A percentile compares a stretch with the other conserved stretches of the same genome.
Conservation (phyloP, 2,888 invertebrate species). For the Megaustenia siamemsis region DNA sequence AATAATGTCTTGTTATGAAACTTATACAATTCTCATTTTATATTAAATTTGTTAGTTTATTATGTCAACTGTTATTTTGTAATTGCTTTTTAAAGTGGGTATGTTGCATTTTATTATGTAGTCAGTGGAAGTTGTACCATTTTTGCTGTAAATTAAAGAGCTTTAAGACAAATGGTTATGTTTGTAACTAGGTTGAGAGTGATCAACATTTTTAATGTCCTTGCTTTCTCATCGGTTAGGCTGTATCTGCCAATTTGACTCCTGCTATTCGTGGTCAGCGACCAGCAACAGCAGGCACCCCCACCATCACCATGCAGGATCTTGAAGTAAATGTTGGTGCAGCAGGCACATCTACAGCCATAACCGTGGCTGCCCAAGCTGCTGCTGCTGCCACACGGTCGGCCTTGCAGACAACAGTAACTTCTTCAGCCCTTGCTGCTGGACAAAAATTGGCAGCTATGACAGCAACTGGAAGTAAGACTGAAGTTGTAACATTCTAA, state of each 20-base stretch:
- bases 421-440: conserved; percentile 69
- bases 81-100: no score
- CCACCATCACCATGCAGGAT: conserved; percentile 61
- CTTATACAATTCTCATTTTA: no score
- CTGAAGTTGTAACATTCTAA: not conserved
- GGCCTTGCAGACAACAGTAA: conserved; percentile 61
- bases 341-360: conserved; percentile 67
- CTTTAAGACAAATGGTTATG: no score
- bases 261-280: conserved; percentile 49
- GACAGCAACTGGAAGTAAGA: conserved; percentile 58
- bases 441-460: conserved; percentile 70
- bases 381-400: conserved; percentile 61
- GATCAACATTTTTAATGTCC: no score
- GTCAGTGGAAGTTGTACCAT: no score
- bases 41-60: no score
- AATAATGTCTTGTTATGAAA: no score
- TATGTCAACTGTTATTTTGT: no score
- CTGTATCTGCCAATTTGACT: conserved; percentile 58
- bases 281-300: conserved; percentile 66
- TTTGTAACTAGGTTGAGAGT: no score
- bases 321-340: conserved; percentile 63
- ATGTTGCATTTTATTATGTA: no score
- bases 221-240: conserved; percentile 38
- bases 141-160: no score
- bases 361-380: conserved; percentile 64